Conservation (phyloP, 2,113 vertebrate genomes). For the Gobiocypris rarus region DNA sequence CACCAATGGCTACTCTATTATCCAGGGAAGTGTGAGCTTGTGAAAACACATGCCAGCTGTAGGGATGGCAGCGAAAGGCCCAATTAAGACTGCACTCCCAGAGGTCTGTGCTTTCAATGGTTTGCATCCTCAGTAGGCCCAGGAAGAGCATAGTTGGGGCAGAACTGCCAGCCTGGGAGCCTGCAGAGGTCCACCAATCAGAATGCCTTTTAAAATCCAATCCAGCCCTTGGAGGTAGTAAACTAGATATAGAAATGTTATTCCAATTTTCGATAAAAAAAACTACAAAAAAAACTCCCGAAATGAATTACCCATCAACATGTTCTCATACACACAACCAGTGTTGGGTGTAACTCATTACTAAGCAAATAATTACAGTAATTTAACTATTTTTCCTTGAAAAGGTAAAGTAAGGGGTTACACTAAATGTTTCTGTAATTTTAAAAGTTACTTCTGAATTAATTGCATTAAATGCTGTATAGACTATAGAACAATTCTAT, state of each 20-base stretch:
- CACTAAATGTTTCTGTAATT: no score
- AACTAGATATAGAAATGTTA: background rate
- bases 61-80: conserved; percentile 25
- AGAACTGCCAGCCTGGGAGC: conserved; percentile 56
- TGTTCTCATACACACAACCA: background rate
- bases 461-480: no score
- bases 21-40: background rate
- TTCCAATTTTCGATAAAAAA: no score
- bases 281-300: no score
- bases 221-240: background rate
- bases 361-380: no score
- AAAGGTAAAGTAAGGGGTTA: no score
- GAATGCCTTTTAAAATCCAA: background rate
- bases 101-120: conserved; percentile 13
- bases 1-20: background rate
- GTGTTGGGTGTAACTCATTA: no score
- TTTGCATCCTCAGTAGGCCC: conserved; percentile 17
- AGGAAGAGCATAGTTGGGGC: conserved; percentile 32
- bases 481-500: no score
- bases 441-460: no score
- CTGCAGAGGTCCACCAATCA: conserved; percentile 43
- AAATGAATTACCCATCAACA: background rate
- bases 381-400: no score
- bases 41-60: conserved; percentile 21
- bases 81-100: conserved; percentile 51